Base-by-base conservation (phyloP, 2,113 vertebrate genomes). In the Gallinago paraguaiae region DNA sequence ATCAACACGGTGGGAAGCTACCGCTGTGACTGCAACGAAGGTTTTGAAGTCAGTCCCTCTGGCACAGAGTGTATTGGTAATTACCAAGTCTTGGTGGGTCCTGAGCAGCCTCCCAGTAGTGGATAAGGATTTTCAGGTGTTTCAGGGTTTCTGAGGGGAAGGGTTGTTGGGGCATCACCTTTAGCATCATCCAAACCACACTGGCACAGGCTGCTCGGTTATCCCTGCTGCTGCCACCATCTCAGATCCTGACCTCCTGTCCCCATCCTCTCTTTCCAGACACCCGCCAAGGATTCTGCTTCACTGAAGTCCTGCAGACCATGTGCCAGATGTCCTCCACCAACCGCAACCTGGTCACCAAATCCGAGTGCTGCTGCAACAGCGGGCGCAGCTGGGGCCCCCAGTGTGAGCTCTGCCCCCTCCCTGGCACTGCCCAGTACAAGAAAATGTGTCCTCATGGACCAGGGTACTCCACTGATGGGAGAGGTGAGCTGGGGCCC, bases 401-500 rank as follows among this genome's bases (percentile, higher is more conserved):
- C 11, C 98, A 97, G 97, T 99, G 99, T 10, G 99, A 99, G 89
- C 98, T 99, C 35, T 99, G 99, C 72, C 99, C 99, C 1, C 98
- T 99, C 35, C 99, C 98, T 0, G 98, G 99, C 77, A 99, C 99
- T 1, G 90, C 98, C 20, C 98, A 98, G 71, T 98, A 99, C 98
- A 99, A 98, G 97, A 99, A 98, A 87, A 99, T 99, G 98, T 99
- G 99, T 74, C 99, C 99, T 7, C 98, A 99, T 0, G 99, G 99
- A 53, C 98, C 98, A 0, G 99, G 99, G 4, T 99, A 99, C 93
- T 98, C 98, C 56, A 98, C 98, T 0, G 98, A 99, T 2, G 99
- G 99, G 35, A 98, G 97, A 97, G 99, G 99, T 99, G 96, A 97
- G 98, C 4, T 30, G 71, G 57, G 54, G 8, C 48, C 54, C 28